Percentiles rank a stretch among this genome's conserved stretches.
Conservation (phyloP, 1,140 invertebrate species). For the Drosophila prosaltans region DNA sequence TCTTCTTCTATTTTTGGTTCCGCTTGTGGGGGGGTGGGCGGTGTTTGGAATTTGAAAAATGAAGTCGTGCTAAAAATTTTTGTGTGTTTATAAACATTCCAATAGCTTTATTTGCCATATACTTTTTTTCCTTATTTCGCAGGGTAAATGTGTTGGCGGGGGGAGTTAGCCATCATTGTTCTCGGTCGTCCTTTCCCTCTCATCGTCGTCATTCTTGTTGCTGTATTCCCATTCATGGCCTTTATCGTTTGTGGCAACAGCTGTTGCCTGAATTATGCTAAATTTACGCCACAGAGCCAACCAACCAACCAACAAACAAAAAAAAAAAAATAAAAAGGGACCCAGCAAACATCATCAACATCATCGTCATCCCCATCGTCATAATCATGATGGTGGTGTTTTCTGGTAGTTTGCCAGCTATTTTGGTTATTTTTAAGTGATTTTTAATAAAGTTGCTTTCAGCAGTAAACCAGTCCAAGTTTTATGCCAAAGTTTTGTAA, state of each 20-base stretch:
- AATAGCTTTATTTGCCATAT: slow-evolving; percentile 65
- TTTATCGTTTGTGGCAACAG: slow-evolving; percentile 81
- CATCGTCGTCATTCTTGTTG: slow-evolving; percentile 39
- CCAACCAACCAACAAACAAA: slow-evolving; percentile 9
- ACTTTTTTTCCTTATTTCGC: slow-evolving; percentile 23
- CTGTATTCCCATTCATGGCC: slow-evolving; percentile 74
- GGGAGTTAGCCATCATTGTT: slow-evolving; percentile 40
- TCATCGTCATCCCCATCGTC: slow-evolving; percentile 19
- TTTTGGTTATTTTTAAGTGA: slow-evolving; percentile 80
- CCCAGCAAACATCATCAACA: slow-evolving; percentile 54
- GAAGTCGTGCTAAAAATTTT: slow-evolving; percentile 71
- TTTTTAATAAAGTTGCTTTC: slow-evolving; percentile 76
- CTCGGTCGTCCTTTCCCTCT: slow-evolving; percentile 42
- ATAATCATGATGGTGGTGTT: slow-evolving; percentile 36
- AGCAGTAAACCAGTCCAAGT: slow-evolving; percentile 40
- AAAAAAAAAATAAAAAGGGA: slow-evolving; percentile 6
- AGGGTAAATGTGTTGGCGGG: slow-evolving; percentile 23
- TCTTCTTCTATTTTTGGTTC: background rate
- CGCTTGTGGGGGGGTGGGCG: background rate
- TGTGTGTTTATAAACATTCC: slow-evolving; percentile 78
- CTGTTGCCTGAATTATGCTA: slow-evolving; percentile 81
- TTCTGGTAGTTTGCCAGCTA: slow-evolving; percentile 52
- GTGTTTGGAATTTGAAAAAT: slow-evolving; percentile 72
- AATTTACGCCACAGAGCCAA: slow-evolving; percentile 70
- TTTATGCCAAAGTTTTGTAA: slow-evolving; percentile 58